Evolutionary conservation across 1,140 invertebrate species (phyloP), one percentile per base, ranked within the genome.

Genomic region (Trachymyrmex septentrionalis): DNA sequence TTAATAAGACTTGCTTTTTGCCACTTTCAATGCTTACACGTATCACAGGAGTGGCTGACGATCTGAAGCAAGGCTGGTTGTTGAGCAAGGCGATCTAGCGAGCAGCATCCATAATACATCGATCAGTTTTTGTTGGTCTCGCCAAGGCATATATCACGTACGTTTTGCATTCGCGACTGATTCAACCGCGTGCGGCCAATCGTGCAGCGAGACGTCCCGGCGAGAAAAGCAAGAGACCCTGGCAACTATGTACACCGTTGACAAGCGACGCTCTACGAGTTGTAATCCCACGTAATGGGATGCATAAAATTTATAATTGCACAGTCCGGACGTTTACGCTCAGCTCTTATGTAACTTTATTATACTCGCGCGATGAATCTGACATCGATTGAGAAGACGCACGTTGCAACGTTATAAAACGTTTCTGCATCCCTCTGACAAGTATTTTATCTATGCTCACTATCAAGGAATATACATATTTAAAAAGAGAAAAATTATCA

Each of bases 271-370:
- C 48, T 48, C 66, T 55, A 53, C 50, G 14, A 67, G 30, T n/a
- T 12, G 21, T 66, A 84, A 84, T 75, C 55, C n/a, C 69, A 19
- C 48, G 21, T 85, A 80, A 85, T 85, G 48, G 72, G 16, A 67
- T 44, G 73, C 48, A 66, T 85, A 78, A 85, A 85, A 85, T 85
- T 85, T 24, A 85, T 85, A 78, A 85, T 85, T 64, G 61, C 19
- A 80, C 24, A 63, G 21, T 24, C 19, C 27, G 55, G 19, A 84
- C 69, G 55, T 84, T 61, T 73, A 63, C 9, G 9, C 55, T 75
- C 61, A 48, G 55, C n/a, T 19, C 63, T 75, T 82, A 84, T 50
- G 50, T 84, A 84, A 84, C 38, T 63, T 63, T 44, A 34, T 30
- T 19, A 1, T 10, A 3, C 3, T 61, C 48, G 21, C 78, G 50